These are phyloP conservation scores for Acleris sparsana DNA, from an alignment of 2,888 invertebrate genomes.

Conservation along the genomic window DNA sequence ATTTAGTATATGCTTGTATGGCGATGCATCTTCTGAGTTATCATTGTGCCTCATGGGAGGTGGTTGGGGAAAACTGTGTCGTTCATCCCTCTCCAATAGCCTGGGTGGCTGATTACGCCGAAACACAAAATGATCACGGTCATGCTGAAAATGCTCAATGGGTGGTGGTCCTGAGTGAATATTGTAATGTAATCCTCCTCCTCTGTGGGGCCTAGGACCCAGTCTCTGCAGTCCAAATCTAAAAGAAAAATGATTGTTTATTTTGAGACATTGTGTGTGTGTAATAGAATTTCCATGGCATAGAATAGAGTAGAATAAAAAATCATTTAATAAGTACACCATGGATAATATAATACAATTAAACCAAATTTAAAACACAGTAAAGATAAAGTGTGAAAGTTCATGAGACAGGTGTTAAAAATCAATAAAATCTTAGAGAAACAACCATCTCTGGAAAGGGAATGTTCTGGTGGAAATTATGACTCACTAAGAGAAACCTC, in stretches of 20 bases:
- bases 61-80: conserved; percentile 45
- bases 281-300: no score
- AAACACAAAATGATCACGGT: conserved; percentile 56
- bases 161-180: conserved; percentile 41
- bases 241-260: neutral
- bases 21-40: conserved; percentile 42
- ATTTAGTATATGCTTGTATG: conserved; percentile 42
- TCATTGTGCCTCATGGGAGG: conserved; percentile 48
- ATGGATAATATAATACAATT: no score
- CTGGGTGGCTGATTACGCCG: conserved; percentile 37
- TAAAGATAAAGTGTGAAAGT: no score
- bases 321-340: no score
- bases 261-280: no score
- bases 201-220: conserved; percentile 51
- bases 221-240: conserved; percentile 20
- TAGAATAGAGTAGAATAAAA: no score
- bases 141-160: conserved; percentile 44
- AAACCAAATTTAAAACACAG: no score
- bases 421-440: no score
- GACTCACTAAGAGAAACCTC: no score
- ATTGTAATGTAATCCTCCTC: conserved; percentile 47
- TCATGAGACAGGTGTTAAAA: no score
- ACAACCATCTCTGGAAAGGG: no score
- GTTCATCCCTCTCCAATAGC: conserved; percentile 46
- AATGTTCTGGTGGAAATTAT: no score